These are phyloP conservation scores for Pachydiplax longipennis DNA, from an alignment of 2,888 invertebrate species.

Conservation along the genomic window DNA sequence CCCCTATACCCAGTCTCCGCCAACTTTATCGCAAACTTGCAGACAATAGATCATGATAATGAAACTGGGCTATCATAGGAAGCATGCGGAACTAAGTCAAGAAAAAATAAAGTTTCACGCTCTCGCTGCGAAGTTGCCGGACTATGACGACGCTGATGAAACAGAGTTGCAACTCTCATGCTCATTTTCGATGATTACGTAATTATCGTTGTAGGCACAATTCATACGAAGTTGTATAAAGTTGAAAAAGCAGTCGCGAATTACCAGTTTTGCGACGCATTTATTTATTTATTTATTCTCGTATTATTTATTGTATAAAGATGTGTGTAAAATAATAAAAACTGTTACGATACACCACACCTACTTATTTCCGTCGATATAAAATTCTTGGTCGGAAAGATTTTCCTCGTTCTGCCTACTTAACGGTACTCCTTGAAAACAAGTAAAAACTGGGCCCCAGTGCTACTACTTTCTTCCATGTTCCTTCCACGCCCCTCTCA, in stretches of 20 bases:
- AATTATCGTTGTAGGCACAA: no score
- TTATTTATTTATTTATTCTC: constrained; percentile 28
- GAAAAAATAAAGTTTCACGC: background rate
- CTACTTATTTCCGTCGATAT: background rate
- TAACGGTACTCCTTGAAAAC: constrained; percentile 17
- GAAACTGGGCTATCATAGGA: background rate
- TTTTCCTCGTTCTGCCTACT: background rate
- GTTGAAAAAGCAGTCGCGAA: background rate
- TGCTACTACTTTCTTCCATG: background rate
- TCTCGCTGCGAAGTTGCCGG: no score
- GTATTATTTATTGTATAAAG: constrained; percentile 28
- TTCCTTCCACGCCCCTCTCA: background rate
- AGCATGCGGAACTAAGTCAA: constrained; percentile 22
- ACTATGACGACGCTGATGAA: no score
- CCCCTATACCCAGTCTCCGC: background rate
- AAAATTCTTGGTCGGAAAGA: background rate
- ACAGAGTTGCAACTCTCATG: background rate
- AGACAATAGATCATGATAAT: background rate
- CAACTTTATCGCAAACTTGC: background rate
- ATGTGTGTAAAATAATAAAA: background rate
- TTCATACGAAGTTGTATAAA: no score
- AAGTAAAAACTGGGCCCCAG: constrained; percentile 9
- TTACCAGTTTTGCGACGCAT: background rate
- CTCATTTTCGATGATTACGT: no score
- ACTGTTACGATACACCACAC: background rate